phyloP scores from a whole-genome alignment of 2,888 invertebrate genomes.

The Cantharis rufa region DNA sequence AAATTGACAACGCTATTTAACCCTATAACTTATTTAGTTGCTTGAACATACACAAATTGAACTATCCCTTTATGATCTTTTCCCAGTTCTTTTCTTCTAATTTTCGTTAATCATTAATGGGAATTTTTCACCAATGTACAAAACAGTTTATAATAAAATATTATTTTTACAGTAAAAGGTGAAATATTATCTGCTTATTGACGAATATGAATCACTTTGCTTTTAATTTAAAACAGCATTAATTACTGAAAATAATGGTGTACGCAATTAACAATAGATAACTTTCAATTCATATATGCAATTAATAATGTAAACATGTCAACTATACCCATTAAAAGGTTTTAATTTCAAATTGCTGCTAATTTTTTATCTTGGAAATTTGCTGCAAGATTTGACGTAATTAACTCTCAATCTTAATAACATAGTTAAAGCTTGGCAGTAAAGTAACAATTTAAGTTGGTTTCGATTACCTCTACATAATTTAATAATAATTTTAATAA shows the following conservation, averaged over 20 bases:
- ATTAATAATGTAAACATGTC: neutral
- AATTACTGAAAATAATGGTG: neutral
- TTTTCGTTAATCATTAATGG: too few species aligned
- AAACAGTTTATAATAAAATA: too few species aligned
- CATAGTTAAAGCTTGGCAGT: neutral
- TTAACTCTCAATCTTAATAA: neutral
- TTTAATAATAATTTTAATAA: neutral
- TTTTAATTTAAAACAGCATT: neutral
- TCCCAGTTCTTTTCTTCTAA: too few species aligned
- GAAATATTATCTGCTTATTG: neutral
- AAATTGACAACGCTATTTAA: neutral
- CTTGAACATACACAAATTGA: neutral
- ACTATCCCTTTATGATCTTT: neutral
- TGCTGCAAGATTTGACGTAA: neutral
- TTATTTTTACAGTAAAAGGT: neutral
- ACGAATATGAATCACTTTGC: neutral
- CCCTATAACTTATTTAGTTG: neutral
- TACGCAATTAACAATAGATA: neutral
- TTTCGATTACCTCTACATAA: neutral
- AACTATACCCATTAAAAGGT: neutral
- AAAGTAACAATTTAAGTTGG: neutral
- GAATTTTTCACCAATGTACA: too few species aligned
- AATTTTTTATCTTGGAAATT: neutral
- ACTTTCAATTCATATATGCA: neutral
- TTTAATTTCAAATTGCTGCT: neutral